A percentile compares a stretch with the other conserved stretches of the same genome.
phyloP scores from a whole-genome alignment of 2,888 invertebrate species.

The Ophonus ardosiacus region DNA sequence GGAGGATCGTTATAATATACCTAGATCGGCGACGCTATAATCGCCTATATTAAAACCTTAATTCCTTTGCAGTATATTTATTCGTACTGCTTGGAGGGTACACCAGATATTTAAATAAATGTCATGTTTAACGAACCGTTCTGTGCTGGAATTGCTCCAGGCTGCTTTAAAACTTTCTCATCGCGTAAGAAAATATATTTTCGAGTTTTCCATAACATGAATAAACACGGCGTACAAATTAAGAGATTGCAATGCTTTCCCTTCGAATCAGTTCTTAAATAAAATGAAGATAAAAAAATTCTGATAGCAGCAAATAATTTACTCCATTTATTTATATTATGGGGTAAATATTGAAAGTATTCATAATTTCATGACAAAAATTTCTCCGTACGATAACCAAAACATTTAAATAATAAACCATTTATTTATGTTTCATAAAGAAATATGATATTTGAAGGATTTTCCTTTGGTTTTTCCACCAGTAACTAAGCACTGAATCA shows the following conservation, averaged over 20 bases:
- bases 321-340: too few relatives aligned
- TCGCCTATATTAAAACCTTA: slow-evolving; percentile 9
- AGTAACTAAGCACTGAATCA: too few relatives aligned
- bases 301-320: neutral
- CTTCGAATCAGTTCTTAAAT: neutral
- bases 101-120: slow-evolving; percentile 44
- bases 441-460: too few relatives aligned
- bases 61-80: neutral
- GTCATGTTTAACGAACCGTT: slow-evolving; percentile 48
- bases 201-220: slow-evolving; percentile 45
- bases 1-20: neutral
- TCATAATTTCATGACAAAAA: too few relatives aligned
- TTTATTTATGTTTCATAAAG: too few relatives aligned
- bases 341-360: too few relatives aligned
- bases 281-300: neutral
- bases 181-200: slow-evolving; percentile 45
- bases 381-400: too few relatives aligned
- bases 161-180: slow-evolving; percentile 50
- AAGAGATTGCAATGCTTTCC: slow-evolving; percentile 1
- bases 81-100: neutral
- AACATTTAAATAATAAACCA: too few relatives aligned
- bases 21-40: neutral
- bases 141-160: slow-evolving; percentile 36
- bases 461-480: too few relatives aligned
- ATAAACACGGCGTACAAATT: slow-evolving; percentile 48